These are phyloP conservation scores for Zoanthus gigantus DNA, from an alignment of 92 coral and sea anemone genomes.

Conservation along the genomic window DNA sequence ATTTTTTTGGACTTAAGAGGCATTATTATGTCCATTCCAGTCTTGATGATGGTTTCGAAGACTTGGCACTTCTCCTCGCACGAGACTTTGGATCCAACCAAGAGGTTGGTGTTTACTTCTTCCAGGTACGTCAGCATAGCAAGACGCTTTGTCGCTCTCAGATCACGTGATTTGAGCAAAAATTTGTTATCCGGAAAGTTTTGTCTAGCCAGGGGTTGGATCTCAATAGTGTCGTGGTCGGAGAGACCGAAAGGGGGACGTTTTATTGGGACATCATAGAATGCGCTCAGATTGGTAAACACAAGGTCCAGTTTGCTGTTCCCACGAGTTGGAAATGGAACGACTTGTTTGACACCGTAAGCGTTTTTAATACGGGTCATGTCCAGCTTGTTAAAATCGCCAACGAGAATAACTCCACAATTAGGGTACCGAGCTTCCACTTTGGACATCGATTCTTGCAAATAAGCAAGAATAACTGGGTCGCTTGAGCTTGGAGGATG, in stretches of 20 bases:
- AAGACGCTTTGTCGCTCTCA: neutral
- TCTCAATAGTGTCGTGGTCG: slow-evolving; percentile 16
- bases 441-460: neutral
- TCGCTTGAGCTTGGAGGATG: too few species aligned
- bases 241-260: neutral
- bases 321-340: too few species aligned
- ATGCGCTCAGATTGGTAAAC: too few species aligned
- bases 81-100: neutral
- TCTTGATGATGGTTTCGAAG: neutral
- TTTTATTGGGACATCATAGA: too few species aligned
- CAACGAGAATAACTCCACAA: neutral
- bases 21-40: slow-evolving; percentile 31
- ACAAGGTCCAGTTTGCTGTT: too few species aligned
- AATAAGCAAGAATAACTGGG: too few species aligned
- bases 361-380: neutral
- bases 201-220: slow-evolving; percentile 28
- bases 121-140: neutral
- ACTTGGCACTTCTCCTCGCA: slow-evolving; percentile 33
- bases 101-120: neutral
- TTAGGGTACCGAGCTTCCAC: slow-evolving; percentile 4
- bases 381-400: slow-evolving; percentile 7
- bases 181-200: slow-evolving; percentile 1
- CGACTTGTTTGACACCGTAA: too few species aligned
- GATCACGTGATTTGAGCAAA: neutral
- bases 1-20: too few species aligned